Evolutionary conservation across 2,888 invertebrate species (phyloP), one percentile per base, ranked within the genome.

Genomic region (Tolmerus cingulatus): DNA sequence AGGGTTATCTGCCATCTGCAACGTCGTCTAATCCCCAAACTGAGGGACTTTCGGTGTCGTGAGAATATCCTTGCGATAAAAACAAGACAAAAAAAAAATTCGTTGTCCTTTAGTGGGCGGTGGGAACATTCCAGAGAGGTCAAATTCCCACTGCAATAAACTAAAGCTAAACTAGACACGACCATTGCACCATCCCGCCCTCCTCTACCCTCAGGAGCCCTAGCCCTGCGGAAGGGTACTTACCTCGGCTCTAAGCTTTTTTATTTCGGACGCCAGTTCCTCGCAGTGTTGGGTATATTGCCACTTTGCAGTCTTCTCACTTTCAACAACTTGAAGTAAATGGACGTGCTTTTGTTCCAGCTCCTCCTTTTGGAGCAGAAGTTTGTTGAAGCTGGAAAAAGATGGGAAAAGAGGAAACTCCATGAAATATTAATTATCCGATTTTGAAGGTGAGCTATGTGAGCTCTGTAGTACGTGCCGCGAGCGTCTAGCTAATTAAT

Each of bases 231-330:
- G 19, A 66, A 23, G 66, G 66, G 66, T 66, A 89, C 91, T 90
- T 92, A 98, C 97, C 95, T 98, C 98, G 1, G 96, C 95, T 89
- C 97, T 94, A 2, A 98, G 94, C 91, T 97, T 97, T 93, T 97
- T 97, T 89, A 98, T 97, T 93, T 98, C 98, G 2, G 95, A 94
- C 43, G 96, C 94, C n/a, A 98, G 94, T 90, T 98, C 98, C 90
- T 98, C 98, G 90, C 97, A 97, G 92, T 98, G 97, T 91, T 97
- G 97, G 0, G 97, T 97, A 92, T 97, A 98, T 93, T 97, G 97
- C 97, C 97, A 97, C 91, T 98, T 97, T 0, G 97, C 97, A 1
- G 97, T 97, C 90, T 97, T 95, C 93, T 98, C 98, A 89, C 97
- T 97, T 92, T 98, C 98, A 86, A 98, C 96, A 88, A 98, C 97